Evolutionary conservation across 2,888 invertebrate species (phyloP).

Genomic region (Hedychridium roseum): DNA sequence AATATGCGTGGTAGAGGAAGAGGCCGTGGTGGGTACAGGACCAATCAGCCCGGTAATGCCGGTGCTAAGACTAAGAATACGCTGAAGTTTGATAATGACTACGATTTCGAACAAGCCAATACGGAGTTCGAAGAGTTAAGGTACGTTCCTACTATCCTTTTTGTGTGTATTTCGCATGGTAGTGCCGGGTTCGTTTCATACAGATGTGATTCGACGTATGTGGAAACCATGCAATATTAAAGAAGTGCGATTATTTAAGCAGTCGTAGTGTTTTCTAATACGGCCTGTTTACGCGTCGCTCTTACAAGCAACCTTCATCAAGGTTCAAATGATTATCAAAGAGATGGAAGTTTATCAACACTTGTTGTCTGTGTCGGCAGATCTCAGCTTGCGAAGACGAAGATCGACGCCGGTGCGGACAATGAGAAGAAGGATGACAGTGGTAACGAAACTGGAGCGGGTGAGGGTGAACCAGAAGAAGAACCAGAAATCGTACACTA

Average conservation of each 20-base stretch:
- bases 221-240: conserved; percentile 55
- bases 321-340: too few relatives aligned
- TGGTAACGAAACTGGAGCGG: conserved; percentile 88
- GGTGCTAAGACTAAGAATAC: conserved; percentile 70
- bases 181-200: conserved; percentile 53
- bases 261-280: conserved; percentile 10
- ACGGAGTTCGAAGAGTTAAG: conserved; percentile 94
- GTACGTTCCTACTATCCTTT: too few relatives aligned
- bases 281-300: conserved; percentile 47
- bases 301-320: conserved; percentile 43
- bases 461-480: conserved; percentile 82
- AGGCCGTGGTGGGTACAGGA: conserved; percentile 56
- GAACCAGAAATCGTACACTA: conserved; percentile 77
- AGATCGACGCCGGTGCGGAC: conserved; percentile 71
- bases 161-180: conserved; percentile 46
- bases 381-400: conserved; percentile 84
- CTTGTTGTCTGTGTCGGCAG: too few relatives aligned
- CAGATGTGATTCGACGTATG: conserved; percentile 48
- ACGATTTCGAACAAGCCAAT: conserved; percentile 98
- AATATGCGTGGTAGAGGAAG: conserved; percentile 58
- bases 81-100: conserved; percentile 95
- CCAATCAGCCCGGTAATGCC: conserved; percentile 55
- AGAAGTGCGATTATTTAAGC: conserved; percentile 39
- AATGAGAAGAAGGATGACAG: conserved; percentile 88
- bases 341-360: too few relatives aligned